Evolutionary conservation across 2,888 invertebrate genomes (phyloP).

Genomic region (Ormyrus thymus): DNA sequence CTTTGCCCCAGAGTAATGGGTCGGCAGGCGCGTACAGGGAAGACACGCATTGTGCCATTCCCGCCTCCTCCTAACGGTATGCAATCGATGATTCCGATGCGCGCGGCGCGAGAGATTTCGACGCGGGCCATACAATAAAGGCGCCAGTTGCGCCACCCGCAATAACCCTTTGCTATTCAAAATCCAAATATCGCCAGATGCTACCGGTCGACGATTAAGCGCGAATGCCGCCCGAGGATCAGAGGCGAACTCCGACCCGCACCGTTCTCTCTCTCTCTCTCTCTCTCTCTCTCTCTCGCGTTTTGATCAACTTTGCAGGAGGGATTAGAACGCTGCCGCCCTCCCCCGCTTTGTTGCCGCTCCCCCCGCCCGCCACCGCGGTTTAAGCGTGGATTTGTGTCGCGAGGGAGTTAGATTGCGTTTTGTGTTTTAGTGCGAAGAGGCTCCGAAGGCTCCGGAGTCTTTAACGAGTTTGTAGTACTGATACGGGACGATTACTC

Average conservation of each 20-base stretch:
- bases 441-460: no score
- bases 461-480: no score
- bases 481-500: no score
- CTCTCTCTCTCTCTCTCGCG: not conserved
- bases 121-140: conserved; percentile 10
- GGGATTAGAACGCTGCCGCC: no score
- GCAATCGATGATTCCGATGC: conserved; percentile 20
- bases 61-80: conserved; percentile 9
- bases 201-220: conserved; percentile 28
- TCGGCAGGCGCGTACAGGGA: not conserved
- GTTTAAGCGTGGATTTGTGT: no score
- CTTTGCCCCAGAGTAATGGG: not conserved
- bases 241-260: not conserved
- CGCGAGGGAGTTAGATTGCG: no score
- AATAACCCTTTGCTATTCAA: conserved; percentile 38
- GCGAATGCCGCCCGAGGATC: conserved; percentile 3
- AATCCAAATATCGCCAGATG: conserved; percentile 30
- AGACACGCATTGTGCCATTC: not conserved
- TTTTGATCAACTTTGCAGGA: conserved; percentile 8
- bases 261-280: not conserved
- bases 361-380: no score
- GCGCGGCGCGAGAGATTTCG: not conserved
- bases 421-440: no score
- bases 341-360: no score
- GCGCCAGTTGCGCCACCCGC: conserved; percentile 20